Percentiles rank a stretch among this genome's conserved stretches.
phyloP scores from a whole-genome alignment of 2,888 invertebrate genomes.

The Drosophila demipolita region DNA sequence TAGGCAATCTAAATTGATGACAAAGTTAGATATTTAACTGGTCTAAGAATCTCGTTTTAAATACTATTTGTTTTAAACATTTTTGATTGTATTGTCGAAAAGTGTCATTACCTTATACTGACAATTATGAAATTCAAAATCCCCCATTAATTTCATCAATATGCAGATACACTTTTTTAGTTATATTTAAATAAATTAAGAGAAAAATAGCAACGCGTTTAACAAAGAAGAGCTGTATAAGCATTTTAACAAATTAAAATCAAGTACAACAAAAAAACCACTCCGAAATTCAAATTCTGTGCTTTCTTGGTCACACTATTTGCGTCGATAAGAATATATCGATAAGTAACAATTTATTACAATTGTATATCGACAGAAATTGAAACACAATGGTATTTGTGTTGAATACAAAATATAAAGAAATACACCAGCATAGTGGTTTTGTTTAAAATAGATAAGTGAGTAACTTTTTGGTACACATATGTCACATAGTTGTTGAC shows the following conservation, averaged over 20 bases:
- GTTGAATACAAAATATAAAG: constrained; percentile 18
- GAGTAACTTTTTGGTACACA: constrained; percentile 26
- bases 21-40: not conserved
- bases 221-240: too few species aligned
- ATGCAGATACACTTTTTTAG: not conserved
- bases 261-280: too few species aligned
- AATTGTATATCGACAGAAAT: constrained; percentile 10
- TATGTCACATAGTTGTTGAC: not conserved
- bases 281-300: not conserved
- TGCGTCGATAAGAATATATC: constrained; percentile 6
- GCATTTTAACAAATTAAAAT: too few species aligned
- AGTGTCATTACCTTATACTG: not conserved
- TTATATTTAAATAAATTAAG: too few species aligned
- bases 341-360: constrained; percentile 15
- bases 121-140: not conserved
- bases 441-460: constrained; percentile 44
- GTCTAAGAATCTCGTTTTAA: not conserved
- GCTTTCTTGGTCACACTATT: constrained; percentile 22
- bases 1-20: not conserved
- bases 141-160: not conserved
- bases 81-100: not conserved
- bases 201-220: too few species aligned
- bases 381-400: constrained; percentile 33
- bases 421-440: constrained; percentile 10
- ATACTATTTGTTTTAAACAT: not conserved